Evolutionary conservation across 2,888 invertebrate genomes (phyloP), one percentile per base, ranked within the genome.

Genomic region (Magallana nippona): DNA sequence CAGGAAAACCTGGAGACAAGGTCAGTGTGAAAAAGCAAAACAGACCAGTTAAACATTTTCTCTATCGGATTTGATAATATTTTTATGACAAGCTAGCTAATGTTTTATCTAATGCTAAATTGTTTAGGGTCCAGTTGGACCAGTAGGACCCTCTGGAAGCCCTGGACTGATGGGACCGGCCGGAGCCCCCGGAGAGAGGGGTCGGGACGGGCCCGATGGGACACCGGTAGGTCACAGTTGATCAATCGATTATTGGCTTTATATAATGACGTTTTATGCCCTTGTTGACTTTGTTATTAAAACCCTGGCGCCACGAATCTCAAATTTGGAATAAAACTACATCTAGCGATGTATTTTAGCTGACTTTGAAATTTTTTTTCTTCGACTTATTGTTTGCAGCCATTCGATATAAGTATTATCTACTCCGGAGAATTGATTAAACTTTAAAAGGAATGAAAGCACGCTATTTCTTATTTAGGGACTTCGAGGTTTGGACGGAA

Each of bases 401-500:
- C 44, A 44, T 5, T 44, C 44, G 44, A 44, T 44, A 8, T 44
- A 44, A 8, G 44, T 44, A 44, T n/a, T 44, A 44, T 8, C 5
- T 44, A 44, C 44, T 44, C 44, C 0, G 44, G 8, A 44, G 27
- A 27, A 27, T 2, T 27, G 27, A 1, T 27, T 1, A 1, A 27
- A 27, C 27, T 27, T 44, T 44, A 44, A 44, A 44, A 44, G 44
- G 8, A 44, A 44, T 44, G 8, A 44, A 3, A 44, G 44, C 44
- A 44, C 44, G 44, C 5, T 44, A 44, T 44, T 44, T 44, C 8
- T 44, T 44, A 44, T 5, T 44, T 78, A 92, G 92, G 92, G 92
- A 81, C 44, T 89, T 2, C 86, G 92, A 32, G 92, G 92, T 81
- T 84, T 87, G 32, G 92, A 92, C 78, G 92, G 97, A 55, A 95